Percentiles rank a stretch among this genome's conserved stretches.
phyloP scores from a whole-genome alignment of 2,797 vertebrate genomes.

The Enteromius radiatus region DNA sequence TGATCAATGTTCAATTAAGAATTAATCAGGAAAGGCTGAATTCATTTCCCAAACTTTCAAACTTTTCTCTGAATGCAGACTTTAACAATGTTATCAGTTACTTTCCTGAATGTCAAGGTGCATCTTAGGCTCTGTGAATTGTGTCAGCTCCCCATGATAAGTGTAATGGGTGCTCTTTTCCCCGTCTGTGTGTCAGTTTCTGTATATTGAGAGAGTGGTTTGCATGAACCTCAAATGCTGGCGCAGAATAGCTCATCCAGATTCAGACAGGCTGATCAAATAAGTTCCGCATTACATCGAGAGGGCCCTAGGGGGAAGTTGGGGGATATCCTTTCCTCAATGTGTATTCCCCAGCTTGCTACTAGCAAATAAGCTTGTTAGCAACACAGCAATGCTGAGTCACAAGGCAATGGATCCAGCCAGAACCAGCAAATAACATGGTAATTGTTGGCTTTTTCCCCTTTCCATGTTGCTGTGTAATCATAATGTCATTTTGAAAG shows the following conservation, averaged over 20 bases:
- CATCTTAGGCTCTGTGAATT: constrained; percentile 1
- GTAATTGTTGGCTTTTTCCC: constrained; percentile 67
- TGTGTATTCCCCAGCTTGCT: constrained; percentile 68
- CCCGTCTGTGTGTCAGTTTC: not conserved
- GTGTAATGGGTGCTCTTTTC: constrained; percentile 3
- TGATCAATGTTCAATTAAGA: not conserved
- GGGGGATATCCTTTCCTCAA: constrained; percentile 73
- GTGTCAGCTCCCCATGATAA: not conserved
- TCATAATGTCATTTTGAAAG: constrained; percentile 48
- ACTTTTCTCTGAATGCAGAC: not conserved
- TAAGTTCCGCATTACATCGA: constrained; percentile 37
- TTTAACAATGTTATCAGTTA: not conserved
- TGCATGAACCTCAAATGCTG: not conserved
- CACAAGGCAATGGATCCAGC: constrained; percentile 67
- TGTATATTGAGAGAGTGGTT: not conserved
- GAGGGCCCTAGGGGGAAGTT: constrained; percentile 68
- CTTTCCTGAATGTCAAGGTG: not conserved
- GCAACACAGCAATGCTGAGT: constrained; percentile 69
- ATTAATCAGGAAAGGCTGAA: not conserved
- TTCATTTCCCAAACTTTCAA: not conserved
- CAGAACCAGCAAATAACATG: constrained; percentile 68
- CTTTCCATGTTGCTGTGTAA: constrained; percentile 49
- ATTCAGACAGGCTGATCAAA: constrained; percentile 39
- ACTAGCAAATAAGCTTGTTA: constrained; percentile 69
- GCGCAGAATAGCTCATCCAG: constrained; percentile 12